Percentiles rank a stretch among this genome's conserved stretches.
These are phyloP conservation scores for Anguilla rostrata DNA, from an alignment of 2,113 vertebrate genomes.

Conservation along the genomic window DNA sequence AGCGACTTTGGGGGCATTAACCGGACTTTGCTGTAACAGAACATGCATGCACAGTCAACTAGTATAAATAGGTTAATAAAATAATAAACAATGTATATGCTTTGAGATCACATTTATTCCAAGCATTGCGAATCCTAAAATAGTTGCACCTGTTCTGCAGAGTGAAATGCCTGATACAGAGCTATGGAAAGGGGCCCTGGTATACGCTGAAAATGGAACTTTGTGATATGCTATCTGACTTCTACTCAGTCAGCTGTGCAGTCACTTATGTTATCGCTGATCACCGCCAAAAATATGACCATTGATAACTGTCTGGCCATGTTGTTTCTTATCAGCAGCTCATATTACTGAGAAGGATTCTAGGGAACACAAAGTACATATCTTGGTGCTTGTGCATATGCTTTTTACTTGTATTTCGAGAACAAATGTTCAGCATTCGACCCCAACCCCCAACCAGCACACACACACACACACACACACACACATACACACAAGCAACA, in stretches of 20 bases:
- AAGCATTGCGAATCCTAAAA: background rate
- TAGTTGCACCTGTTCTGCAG: background rate
- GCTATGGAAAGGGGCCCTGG: background rate
- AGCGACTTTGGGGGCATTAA: too few species aligned
- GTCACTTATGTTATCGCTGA: slow-evolving; percentile 7
- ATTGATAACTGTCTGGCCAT: slow-evolving; percentile 28
- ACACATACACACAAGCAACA: background rate
- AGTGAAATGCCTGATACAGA: background rate
- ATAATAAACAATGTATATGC: background rate
- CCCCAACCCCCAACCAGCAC: too few species aligned
- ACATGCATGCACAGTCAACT: too few species aligned
- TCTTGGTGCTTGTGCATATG: background rate
- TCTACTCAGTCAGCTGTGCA: background rate
- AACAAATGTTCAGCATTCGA: background rate
- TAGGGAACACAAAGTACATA: slow-evolving; percentile 26
- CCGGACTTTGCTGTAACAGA: too few species aligned
- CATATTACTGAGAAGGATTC: slow-evolving; percentile 26
- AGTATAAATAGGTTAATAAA: too few species aligned
- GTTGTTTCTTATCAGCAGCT: slow-evolving; percentile 28
- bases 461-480: background rate
- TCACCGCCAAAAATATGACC: background rate
- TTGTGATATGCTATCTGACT: slow-evolving; percentile 4
- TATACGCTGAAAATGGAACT: slow-evolving; percentile 6
- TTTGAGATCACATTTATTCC: background rate
- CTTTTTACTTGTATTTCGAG: slow-evolving; percentile 9